Percentiles rank a stretch among this genome's conserved stretches.
Evolutionary conservation across 2,888 invertebrate genomes (phyloP).

Genomic region (Seladonia tumulorum): DNA sequence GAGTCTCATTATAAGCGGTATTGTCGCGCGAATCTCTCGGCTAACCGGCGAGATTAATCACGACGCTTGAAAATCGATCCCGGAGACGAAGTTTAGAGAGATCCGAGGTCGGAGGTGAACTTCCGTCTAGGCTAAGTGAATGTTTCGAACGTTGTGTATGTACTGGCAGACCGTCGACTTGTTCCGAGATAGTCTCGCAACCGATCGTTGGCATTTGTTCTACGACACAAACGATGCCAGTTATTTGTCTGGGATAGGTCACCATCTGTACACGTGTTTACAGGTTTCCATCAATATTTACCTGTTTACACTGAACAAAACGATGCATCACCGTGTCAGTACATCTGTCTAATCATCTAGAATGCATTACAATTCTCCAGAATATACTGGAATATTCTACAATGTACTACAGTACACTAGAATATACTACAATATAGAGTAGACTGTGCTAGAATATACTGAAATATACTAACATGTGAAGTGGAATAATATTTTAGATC

Average conservation of each 20-base stretch:
- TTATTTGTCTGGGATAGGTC: neutral
- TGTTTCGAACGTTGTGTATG: neutral
- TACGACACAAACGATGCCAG: neutral
- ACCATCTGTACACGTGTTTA: neutral
- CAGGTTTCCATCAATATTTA: neutral
- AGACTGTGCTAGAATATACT: too few species aligned
- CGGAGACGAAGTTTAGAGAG: conserved; percentile 15
- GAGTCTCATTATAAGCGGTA: conserved; percentile 32
- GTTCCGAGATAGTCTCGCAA: neutral
- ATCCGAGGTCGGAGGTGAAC: conserved; percentile 12
- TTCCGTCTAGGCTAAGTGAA: neutral
- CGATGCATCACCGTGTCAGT: neutral
- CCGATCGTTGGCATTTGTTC: neutral
- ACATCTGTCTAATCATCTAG: neutral
- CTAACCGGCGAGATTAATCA: conserved; percentile 19
- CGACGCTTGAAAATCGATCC: neutral
- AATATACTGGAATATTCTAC: too few species aligned
- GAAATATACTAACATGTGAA: too few species aligned
- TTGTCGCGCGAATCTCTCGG: conserved; percentile 38
- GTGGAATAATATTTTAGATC: too few species aligned
- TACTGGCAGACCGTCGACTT: neutral
- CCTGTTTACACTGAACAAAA: neutral
- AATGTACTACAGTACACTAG: too few species aligned
- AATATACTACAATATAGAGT: too few species aligned
- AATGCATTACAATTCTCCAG: too few species aligned